Conservation (phyloP, 1,140 invertebrate genomes). For the Leptinotarsa undecemlineata region DNA sequence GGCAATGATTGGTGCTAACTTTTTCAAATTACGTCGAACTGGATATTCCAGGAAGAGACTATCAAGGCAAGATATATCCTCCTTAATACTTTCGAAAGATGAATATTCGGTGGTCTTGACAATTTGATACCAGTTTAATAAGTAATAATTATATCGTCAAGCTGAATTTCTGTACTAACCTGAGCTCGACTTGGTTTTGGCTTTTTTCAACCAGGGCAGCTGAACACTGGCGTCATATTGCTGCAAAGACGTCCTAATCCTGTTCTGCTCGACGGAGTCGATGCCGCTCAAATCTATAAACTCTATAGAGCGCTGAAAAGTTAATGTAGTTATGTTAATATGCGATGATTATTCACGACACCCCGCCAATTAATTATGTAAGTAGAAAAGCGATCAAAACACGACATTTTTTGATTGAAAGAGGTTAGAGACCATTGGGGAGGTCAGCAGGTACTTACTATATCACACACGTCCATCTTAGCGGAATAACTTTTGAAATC, state of each 20-base stretch:
- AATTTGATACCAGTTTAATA: no score
- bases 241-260: slow-evolving; percentile 43
- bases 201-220: slow-evolving; percentile 47
- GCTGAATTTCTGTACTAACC: neutral
- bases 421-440: slow-evolving; percentile 3
- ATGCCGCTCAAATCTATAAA: slow-evolving; percentile 52
- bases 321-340: neutral
- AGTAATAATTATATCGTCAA: no score
- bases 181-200: neutral
- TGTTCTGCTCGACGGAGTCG: slow-evolving; percentile 46
- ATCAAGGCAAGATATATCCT: no score
- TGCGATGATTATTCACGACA: neutral
- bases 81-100: no score
- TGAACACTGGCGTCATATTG: slow-evolving; percentile 38
- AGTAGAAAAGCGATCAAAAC: slow-evolving; percentile 3
- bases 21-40: no score
- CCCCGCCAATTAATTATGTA: slow-evolving; percentile 7
- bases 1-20: no score
- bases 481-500: slow-evolving; percentile 22
- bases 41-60: no score
- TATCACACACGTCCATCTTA: slow-evolving; percentile 34
- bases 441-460: slow-evolving; percentile 32
- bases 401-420: slow-evolving; percentile 7
- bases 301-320: slow-evolving; percentile 37
- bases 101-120: no score